phyloP scores from a whole-genome alignment of 2,113 vertebrate species.

The Ophthalmolycus amberensis region DNA sequence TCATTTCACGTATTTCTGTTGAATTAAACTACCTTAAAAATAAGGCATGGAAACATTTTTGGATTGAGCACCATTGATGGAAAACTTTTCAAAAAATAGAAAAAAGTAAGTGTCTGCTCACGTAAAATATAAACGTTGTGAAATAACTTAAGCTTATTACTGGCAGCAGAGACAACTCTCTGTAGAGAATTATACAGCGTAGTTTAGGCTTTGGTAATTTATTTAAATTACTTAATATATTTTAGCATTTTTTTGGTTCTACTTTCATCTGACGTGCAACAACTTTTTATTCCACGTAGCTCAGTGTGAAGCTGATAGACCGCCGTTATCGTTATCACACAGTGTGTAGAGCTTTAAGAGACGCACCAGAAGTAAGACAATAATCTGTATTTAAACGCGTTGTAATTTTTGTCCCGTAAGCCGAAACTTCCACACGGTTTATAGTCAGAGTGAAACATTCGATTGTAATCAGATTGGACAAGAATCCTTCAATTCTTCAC shows the following conservation, averaged over 20 bases:
- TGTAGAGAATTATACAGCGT: too few species aligned
- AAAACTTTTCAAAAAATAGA: too few species aligned
- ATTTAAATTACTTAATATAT: too few species aligned
- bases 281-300: not conserved
- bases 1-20: too few species aligned
- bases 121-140: not conserved
- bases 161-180: too few species aligned
- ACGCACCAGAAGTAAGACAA: constrained; percentile 4
- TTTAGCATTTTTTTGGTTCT: not conserved
- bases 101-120: too few species aligned
- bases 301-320: not conserved
- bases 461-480: not conserved
- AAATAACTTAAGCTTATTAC: too few species aligned
- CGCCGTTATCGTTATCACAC: not conserved
- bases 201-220: not conserved
- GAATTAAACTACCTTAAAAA: too few species aligned
- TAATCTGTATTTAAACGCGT: not conserved
- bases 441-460: constrained; percentile 1
- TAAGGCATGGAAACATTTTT: too few species aligned
- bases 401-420: constrained; percentile 10
- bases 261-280: not conserved
- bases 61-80: too few species aligned
- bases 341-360: constrained; percentile 8
- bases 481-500: constrained; percentile 6
- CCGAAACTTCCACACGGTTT: not conserved